Percentiles rank a stretch among this genome's conserved stretches.
Conservation (phyloP, 2,113 vertebrate species). For the Fulmarus glacialis region DNA sequence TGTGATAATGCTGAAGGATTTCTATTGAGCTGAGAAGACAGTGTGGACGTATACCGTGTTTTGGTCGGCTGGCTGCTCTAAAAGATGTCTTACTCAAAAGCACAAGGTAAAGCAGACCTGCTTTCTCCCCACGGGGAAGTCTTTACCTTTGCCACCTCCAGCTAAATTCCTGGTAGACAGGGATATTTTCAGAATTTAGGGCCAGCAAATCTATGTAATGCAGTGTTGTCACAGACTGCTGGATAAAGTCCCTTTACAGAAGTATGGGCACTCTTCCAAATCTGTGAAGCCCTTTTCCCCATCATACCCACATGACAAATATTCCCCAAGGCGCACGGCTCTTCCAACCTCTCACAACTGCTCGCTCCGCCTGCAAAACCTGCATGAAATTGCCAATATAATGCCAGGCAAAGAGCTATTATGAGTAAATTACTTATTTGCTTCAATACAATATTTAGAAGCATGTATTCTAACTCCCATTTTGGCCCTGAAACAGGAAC, state of each 20-base stretch:
- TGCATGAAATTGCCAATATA: background rate
- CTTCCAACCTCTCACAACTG: background rate
- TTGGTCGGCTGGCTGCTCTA: background rate
- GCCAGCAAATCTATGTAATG: background rate
- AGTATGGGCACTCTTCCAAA: background rate
- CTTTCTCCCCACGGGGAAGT: background rate
- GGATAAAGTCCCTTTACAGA: background rate
- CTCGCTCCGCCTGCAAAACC: background rate
- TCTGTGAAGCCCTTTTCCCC: background rate
- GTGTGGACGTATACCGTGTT: background rate
- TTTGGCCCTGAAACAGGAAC: constrained; percentile 19
- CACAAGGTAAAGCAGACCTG: background rate
- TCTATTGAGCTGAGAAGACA: background rate
- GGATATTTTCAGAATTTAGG: background rate
- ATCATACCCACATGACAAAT: accelerated
- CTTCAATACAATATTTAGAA: constrained; percentile 17
- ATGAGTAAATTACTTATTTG: constrained; percentile 23
- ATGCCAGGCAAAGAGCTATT: background rate
- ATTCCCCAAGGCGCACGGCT: background rate
- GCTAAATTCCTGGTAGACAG: background rate
- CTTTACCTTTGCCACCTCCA: background rate
- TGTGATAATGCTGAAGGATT: background rate
- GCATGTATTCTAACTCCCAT: constrained; percentile 40
- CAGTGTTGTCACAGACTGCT: background rate
- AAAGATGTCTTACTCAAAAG: background rate